Evolutionary conservation across 2,797 vertebrate genomes (phyloP).

Genomic region (Trachurus trachurus): DNA sequence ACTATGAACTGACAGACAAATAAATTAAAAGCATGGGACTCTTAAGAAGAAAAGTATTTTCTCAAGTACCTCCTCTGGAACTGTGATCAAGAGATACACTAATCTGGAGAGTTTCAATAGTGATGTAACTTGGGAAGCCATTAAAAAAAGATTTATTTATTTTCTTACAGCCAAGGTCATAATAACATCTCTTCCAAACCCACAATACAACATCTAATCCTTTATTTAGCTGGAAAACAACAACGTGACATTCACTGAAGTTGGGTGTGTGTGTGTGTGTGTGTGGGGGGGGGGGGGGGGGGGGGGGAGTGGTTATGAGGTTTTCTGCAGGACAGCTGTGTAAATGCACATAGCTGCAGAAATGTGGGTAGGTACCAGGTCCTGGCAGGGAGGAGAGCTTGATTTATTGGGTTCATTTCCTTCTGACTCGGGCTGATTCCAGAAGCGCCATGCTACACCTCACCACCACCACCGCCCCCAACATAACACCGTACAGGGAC

Average conservation of each 20-base stretch:
- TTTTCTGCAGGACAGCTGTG: slow-evolving; percentile 35
- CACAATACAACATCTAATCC: slow-evolving; percentile 2
- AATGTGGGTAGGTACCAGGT: slow-evolving; percentile 67
- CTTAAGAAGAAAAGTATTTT: background rate
- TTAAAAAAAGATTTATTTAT: background rate
- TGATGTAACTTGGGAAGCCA: background rate
- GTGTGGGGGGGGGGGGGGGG: too few relatives aligned
- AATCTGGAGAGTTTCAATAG: background rate
- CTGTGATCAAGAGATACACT: background rate
- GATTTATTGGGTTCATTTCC: slow-evolving; percentile 90
- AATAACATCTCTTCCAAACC: background rate
- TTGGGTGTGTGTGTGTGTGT: too few relatives aligned
- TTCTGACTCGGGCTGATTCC: slow-evolving; percentile 76
- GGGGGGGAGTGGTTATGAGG: background rate
- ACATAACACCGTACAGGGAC: slow-evolving; percentile 56
- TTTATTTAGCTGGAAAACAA: slow-evolving; percentile 40
- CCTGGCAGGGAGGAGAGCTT: slow-evolving; percentile 79
- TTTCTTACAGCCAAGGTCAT: slow-evolving; percentile 2
- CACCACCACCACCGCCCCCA: slow-evolving; percentile 25
- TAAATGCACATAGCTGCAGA: slow-evolving; percentile 45
- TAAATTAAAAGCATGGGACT: background rate
- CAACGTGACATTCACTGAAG: slow-evolving; percentile 19
- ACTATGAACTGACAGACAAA: background rate
- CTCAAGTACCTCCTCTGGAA: background rate
- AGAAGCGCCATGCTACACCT: slow-evolving; percentile 39